phyloP scores from a whole-genome alignment of 1,140 invertebrate species.

The Zaprionus ghesquierei region DNA sequence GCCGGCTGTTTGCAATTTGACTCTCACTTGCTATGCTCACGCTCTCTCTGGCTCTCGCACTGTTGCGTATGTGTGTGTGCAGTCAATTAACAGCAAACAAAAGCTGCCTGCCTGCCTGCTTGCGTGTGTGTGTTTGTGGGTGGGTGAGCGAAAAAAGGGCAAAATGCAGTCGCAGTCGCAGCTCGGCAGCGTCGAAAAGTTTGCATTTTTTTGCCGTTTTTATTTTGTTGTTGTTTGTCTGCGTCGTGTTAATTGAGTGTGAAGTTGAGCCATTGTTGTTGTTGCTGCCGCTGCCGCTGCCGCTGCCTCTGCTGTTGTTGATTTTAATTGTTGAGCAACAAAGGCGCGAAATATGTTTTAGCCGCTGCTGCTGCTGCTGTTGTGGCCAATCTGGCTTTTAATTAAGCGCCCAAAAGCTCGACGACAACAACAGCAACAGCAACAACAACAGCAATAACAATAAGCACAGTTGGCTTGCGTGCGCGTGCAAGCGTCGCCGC shows the following conservation, averaged over 20 bases:
- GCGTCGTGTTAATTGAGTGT: constrained; percentile 78
- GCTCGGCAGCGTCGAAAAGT: constrained; percentile 46
- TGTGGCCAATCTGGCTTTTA: constrained; percentile 58
- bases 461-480: constrained; percentile 56
- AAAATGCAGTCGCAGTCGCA: constrained; percentile 33
- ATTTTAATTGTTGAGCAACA: constrained; percentile 80
- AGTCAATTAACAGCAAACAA: constrained; percentile 77
- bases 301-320: constrained; percentile 46
- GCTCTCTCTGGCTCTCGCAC: too few species aligned
- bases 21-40: not conserved
- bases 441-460: constrained; percentile 8
- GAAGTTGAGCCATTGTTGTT: constrained; percentile 73
- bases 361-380: constrained; percentile 38
- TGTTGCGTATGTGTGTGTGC: constrained; percentile 48
- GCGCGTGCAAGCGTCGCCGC: constrained; percentile 58
- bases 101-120: constrained; percentile 41
- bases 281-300: constrained; percentile 36
- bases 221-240: constrained; percentile 63
- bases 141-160: constrained; percentile 43
- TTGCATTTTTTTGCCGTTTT: constrained; percentile 54
- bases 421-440: constrained; percentile 17
- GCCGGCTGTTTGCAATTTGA: constrained; percentile 29
- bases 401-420: constrained; percentile 59
- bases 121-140: constrained; percentile 16
- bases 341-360: constrained; percentile 80